Evolutionary conservation across 64 coral and sea anemone species (phyloP), one percentile per base, ranked within the genome.

Genomic region (Hydrozoanthus tunicans): DNA sequence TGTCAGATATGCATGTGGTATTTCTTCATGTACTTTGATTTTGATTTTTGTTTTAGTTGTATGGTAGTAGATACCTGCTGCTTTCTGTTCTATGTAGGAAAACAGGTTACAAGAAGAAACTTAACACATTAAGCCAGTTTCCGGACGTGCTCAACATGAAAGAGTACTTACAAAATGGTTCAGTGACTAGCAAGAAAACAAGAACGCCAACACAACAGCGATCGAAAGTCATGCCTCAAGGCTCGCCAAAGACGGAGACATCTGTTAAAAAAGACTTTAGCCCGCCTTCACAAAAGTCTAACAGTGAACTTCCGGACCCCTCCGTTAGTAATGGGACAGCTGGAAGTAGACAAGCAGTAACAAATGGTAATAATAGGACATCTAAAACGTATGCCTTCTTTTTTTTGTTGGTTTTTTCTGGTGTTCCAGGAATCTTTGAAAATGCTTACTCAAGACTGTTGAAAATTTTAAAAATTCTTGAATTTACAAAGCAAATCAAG

Each of bases 91-190:
- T 43, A 43, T 79, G 77, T 54, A 79, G 77, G 20, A 79, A 79
- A 54, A 79, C 77, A 56, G 77, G 77, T 54, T 79, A 57, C 77
- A 79, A 79, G 77, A 79, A 79, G 12, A 79, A 79, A 54, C 53
- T 79, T n/a, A 79, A 79, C 53, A 79, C 52, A 8, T 6, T 79
- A 14, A 79, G 53, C 17, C 77, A 79, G 77, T 79, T 79, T 79
- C 77, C 77, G 57, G 77, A 79, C 23, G 53, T 79, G 7, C 53
- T 79, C 8, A 54, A 79, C 53, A 79, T 79, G 77, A 79, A 54
- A 57, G 77, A 79, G 12, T 79, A 54, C 57, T 17, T 79, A 20
- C 17, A 23, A 5, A 79, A 58, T 58, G 77, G 56, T 57, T 53
- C 55, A 15, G 15, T 53, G 17, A 53, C 10, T 57, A 79, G 53